A percentile compares a stretch with the other conserved stretches of the same genome.
Conservation (phyloP, 2,888 invertebrate species). For the Drosophila hawaiiensis region DNA sequence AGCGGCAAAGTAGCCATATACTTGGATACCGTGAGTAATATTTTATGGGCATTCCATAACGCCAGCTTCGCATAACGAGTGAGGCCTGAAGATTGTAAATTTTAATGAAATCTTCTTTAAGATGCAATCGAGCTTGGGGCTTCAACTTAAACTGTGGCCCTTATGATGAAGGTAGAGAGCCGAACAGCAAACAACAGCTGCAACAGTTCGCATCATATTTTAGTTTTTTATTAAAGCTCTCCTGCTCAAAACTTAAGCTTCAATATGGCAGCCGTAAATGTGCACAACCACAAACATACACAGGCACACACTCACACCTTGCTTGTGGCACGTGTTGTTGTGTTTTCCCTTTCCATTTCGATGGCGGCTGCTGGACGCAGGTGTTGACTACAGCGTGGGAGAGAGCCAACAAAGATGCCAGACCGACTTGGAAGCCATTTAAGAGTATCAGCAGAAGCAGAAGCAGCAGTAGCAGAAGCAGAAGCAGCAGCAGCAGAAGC, state of each 20-base stretch:
- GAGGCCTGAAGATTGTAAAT: slow-evolving; percentile 56
- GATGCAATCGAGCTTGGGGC: slow-evolving; percentile 45
- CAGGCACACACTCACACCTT: slow-evolving; percentile 14
- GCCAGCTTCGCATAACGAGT: slow-evolving; percentile 31
- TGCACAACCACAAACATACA: slow-evolving; percentile 19
- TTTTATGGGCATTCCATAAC: slow-evolving; percentile 66
- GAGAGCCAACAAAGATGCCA: slow-evolving; percentile 62
- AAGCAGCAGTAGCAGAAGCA: not conserved
- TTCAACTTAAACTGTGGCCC: slow-evolving; percentile 33
- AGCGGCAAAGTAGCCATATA: slow-evolving; percentile 45
- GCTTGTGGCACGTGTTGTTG: slow-evolving; percentile 35
- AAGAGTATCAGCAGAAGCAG: slow-evolving; percentile 13
- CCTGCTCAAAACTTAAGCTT: slow-evolving; percentile 60
- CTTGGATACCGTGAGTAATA: slow-evolving; percentile 31
- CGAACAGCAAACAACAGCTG: slow-evolving; percentile 51
- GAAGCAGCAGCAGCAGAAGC: not conserved
- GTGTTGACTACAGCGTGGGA: slow-evolving; percentile 76
- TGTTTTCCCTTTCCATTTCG: slow-evolving; percentile 59
- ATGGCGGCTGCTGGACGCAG: slow-evolving; percentile 75
- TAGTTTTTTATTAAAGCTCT: slow-evolving; percentile 65
- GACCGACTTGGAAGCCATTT: slow-evolving; percentile 69
- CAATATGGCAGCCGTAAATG: slow-evolving; percentile 59
- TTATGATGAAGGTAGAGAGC: slow-evolving; percentile 24
- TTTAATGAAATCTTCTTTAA: slow-evolving; percentile 71
- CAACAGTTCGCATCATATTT: slow-evolving; percentile 52